Evolutionary conservation across 2,888 invertebrate genomes (phyloP).

Genomic region (Iphiclides podalirius): DNA sequence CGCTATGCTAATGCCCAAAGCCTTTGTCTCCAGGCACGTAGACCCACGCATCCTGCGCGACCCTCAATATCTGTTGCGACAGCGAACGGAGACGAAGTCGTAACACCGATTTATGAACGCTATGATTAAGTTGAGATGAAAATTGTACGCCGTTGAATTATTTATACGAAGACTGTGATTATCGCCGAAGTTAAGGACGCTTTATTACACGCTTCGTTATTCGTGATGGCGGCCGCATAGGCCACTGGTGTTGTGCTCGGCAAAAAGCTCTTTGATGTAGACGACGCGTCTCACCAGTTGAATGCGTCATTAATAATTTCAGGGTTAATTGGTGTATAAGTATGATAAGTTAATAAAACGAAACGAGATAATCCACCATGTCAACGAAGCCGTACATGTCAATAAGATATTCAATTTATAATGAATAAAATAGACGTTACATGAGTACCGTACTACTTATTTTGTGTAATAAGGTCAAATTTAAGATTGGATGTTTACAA

Average conservation of each 20-base stretch:
- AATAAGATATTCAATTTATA: no score
- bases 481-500: no score
- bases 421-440: no score
- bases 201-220: conserved; percentile 18
- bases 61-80: conserved; percentile 57
- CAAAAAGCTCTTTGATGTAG: conserved; percentile 6
- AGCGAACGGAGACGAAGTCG: conserved; percentile 36
- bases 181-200: conserved; percentile 16
- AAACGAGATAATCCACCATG: no score
- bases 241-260: conserved; percentile 16
- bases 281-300: background rate
- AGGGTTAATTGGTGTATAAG: no score
- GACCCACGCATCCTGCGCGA: conserved; percentile 64
- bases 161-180: conserved; percentile 21
- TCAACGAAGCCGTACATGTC: no score
- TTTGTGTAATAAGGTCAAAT: no score
- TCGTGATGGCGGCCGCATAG: conserved; percentile 7
- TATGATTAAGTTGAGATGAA: conserved; percentile 22
- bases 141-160: conserved; percentile 23
- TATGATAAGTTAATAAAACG: no score
- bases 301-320: background rate
- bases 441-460: no score
- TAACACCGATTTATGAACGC: conserved; percentile 33
- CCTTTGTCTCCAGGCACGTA: conserved; percentile 64
- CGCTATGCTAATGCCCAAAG: conserved; percentile 53